Base-by-base conservation (phyloP, 2,113 vertebrate genomes). In the Bostrychus sinensis region DNA sequence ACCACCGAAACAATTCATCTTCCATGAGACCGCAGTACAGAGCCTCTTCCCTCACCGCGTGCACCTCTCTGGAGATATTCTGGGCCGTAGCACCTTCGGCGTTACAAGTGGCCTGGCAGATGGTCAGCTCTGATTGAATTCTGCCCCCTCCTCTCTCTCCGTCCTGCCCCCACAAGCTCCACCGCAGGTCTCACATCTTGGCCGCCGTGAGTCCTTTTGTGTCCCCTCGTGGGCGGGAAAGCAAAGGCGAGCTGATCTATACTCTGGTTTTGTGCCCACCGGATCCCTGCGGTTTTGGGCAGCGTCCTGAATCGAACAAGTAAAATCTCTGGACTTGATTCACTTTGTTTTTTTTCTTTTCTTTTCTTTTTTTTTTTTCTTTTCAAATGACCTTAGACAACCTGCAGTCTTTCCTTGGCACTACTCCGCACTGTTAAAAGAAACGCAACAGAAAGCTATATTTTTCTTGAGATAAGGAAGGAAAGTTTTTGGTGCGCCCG, bases 81-180 rank as follows among this genome's bases (percentile, higher is more conserved):
- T 59, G 60, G 75, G 75, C 65, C 58, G 62, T 17, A 19, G 69
- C 80, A 80, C 82, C 74, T 83, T 70, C 57, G 60, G 66, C 45
- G 17, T 78, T 61, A 56, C 71, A 70, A 72, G 70, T 48, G 39
- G 70, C 74, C 71, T 84, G 84, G 78, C 84, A 88, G 84, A 87
- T 88, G 82, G 84, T 83, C 84, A 84, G 63, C 65, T 62, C 76
- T 81, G 82, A 88, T 85, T 84, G 84, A 80, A 81, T 85, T 66
- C 75, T 42, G 42, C 62, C 64, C 75, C 32, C 64, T 10, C 32
- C 45, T 25, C 22, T 25, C 25, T 56, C 67, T 56, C 77, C 54
- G 42, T 36, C 34, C 67, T 41, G 60, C 62, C 62, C 55, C 67
- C 62, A 54, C 55, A 42, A 58, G 72, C 78, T 57, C 54, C 60